These are phyloP conservation scores for Drosophila lacteicornis DNA, from an alignment of 1,140 invertebrate species.

Conservation along the genomic window DNA sequence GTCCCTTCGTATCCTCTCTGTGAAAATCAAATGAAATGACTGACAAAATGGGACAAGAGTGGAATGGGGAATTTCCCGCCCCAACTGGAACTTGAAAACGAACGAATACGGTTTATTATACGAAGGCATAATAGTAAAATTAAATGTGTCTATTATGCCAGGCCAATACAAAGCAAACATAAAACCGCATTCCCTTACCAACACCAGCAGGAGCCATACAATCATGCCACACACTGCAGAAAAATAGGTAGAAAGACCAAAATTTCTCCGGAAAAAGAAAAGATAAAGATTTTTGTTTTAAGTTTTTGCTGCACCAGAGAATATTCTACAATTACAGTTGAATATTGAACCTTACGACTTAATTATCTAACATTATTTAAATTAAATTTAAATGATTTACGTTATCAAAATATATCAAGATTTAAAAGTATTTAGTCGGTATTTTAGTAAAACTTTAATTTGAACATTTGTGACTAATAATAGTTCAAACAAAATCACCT, in stretches of 20 bases:
- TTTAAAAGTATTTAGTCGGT: too few species aligned
- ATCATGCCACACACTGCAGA: slow-evolving; percentile 17
- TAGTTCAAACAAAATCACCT: too few species aligned
- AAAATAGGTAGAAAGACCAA: neutral
- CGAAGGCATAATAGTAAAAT: slow-evolving; percentile 83
- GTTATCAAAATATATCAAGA: too few species aligned
- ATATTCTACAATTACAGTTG: neutral
- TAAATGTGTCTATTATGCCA: slow-evolving; percentile 83
- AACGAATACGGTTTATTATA: slow-evolving; percentile 77
- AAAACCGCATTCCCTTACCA: slow-evolving; percentile 64
- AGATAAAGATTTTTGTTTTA: neutral
- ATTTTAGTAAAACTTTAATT: too few species aligned
- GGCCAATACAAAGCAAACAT: slow-evolving; percentile 80
- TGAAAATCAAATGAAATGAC: slow-evolving; percentile 76
- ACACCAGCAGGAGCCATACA: slow-evolving; percentile 26
- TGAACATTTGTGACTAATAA: too few species aligned
- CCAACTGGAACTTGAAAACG: slow-evolving; percentile 72
- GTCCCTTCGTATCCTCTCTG: slow-evolving; percentile 11
- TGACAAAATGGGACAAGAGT: slow-evolving; percentile 64
- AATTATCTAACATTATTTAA: too few species aligned
- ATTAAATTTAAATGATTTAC: too few species aligned
- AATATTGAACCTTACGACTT: too few species aligned
- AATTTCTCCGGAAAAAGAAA: neutral
- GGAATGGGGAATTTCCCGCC: slow-evolving; percentile 31
- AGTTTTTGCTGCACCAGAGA: neutral